phyloP scores from a whole-genome alignment of 2,888 invertebrate genomes.

The Philereme vetulata region DNA sequence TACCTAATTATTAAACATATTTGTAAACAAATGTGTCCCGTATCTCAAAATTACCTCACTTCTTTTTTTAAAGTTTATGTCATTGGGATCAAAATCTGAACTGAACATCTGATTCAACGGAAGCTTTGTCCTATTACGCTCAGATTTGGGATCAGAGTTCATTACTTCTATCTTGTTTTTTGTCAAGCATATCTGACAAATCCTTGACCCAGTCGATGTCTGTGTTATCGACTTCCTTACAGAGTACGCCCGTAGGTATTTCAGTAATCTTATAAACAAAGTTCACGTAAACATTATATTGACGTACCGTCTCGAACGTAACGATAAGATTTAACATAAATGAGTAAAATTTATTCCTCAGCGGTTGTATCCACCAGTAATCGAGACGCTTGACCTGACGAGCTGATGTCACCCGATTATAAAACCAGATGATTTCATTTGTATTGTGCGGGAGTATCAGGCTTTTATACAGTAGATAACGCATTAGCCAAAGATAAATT shows the following conservation, averaged over 20 bases:
- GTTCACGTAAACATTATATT: slow-evolving; percentile 56
- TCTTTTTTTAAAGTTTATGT: slow-evolving; percentile 15
- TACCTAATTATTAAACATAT: not conserved
- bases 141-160: slow-evolving; percentile 8
- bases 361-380: slow-evolving; percentile 28
- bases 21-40: not conserved
- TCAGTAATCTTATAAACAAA: slow-evolving; percentile 44
- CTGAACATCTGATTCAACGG: not conserved
- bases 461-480: slow-evolving; percentile 11
- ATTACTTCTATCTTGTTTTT: slow-evolving; percentile 15
- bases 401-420: slow-evolving; percentile 36
- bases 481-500: not conserved
- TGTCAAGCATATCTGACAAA: slow-evolving; percentile 19
- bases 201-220: slow-evolving; percentile 40
- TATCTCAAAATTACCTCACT: slow-evolving; percentile 15
- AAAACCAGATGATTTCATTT: slow-evolving; percentile 30
- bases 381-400: slow-evolving; percentile 40
- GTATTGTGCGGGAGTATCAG: slow-evolving; percentile 4
- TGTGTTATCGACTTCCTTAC: slow-evolving; percentile 55
- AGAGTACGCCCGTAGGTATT: slow-evolving; percentile 38
- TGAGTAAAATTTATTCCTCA: slow-evolving; percentile 38
- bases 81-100: not conserved
- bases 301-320: slow-evolving; percentile 53
- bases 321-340: slow-evolving; percentile 49
- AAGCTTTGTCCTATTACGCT: not conserved